Conservation (phyloP, 2,888 invertebrate genomes). For the Coleophora deauratella region DNA sequence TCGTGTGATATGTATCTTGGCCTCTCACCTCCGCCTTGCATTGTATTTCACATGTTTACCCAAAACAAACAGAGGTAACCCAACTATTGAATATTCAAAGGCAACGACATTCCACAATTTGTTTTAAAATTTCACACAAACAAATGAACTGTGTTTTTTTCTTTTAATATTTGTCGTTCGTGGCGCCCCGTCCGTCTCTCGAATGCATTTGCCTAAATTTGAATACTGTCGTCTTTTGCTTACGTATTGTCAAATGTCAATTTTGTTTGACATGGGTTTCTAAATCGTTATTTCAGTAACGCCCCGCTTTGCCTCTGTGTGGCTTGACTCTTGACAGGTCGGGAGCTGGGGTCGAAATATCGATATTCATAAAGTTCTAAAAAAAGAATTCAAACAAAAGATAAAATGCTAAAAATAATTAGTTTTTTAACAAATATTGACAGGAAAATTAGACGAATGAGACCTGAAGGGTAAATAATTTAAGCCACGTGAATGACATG, state of each 20-base stretch:
- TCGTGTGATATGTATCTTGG: slow-evolving; percentile 18
- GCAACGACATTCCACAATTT: slow-evolving; percentile 55
- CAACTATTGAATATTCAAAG: slow-evolving; percentile 60
- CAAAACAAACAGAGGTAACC: slow-evolving; percentile 28
- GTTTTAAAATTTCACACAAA: slow-evolving; percentile 70
- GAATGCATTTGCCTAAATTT: slow-evolving; percentile 49
- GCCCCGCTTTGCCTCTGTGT: background rate
- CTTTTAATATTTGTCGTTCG: slow-evolving; percentile 34
- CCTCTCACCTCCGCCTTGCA: slow-evolving; percentile 28
- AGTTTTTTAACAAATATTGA: too few relatives aligned
- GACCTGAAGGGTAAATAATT: too few relatives aligned
- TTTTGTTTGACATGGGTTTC: slow-evolving; percentile 17
- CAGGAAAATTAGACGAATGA: too few relatives aligned
- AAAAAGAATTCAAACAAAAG: too few relatives aligned
- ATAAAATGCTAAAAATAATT: too few relatives aligned
- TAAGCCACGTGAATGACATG: too few relatives aligned
- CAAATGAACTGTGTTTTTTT: slow-evolving; percentile 28
- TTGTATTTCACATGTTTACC: slow-evolving; percentile 20
- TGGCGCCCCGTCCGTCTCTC: slow-evolving; percentile 12
- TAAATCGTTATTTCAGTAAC: slow-evolving; percentile 15
- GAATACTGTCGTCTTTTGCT: slow-evolving; percentile 31
- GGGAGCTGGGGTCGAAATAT: too few relatives aligned
- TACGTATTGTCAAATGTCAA: slow-evolving; percentile 14
- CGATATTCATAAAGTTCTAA: too few relatives aligned
- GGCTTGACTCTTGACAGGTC: too few relatives aligned